These are phyloP conservation scores for Pantelozetes paolii DNA, from an alignment of 2,888 invertebrate genomes.

Conservation along the genomic window DNA sequence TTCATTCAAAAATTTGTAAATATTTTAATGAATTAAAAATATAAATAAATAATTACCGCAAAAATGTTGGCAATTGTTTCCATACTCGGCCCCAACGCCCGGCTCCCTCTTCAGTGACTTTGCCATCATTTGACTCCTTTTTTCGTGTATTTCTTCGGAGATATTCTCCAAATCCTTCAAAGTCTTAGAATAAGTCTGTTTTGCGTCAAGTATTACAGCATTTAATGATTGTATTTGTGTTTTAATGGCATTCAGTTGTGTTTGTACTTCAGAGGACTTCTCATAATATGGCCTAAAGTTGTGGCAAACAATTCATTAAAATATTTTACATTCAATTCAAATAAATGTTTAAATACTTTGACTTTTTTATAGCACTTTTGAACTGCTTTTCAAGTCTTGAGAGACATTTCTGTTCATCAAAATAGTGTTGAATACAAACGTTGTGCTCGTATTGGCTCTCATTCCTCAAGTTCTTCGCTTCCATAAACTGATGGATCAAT, in stretches of 20 bases:
- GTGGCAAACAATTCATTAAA: neutral
- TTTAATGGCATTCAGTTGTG: conserved; percentile 38
- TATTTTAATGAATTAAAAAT: neutral
- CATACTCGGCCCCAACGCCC: conserved; percentile 42
- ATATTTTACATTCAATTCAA: neutral
- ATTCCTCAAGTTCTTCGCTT: conserved; percentile 41
- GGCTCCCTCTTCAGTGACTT: conserved; percentile 42
- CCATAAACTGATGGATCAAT: conserved; percentile 35
- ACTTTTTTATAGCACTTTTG: conserved; percentile 39
- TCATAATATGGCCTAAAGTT: conserved; percentile 38
- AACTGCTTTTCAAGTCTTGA: conserved; percentile 28
- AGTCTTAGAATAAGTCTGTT: conserved; percentile 41
- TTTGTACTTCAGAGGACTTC: conserved; percentile 35
- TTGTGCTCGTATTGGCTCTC: conserved; percentile 39
- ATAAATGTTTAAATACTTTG: conserved; percentile 22
- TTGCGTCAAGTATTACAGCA: conserved; percentile 34
- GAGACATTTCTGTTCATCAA: conserved; percentile 30
- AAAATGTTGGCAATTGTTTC: neutral
- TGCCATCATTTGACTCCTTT: conserved; percentile 30
- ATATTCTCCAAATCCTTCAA: conserved; percentile 42
- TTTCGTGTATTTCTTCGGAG: conserved; percentile 44
- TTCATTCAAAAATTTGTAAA: neutral
- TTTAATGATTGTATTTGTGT: conserved; percentile 37
- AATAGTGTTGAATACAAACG: conserved; percentile 38
- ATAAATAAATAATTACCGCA: neutral